These are phyloP conservation scores for Hedya salicella DNA, from an alignment of 2,888 invertebrate genomes.

Conservation along the genomic window DNA sequence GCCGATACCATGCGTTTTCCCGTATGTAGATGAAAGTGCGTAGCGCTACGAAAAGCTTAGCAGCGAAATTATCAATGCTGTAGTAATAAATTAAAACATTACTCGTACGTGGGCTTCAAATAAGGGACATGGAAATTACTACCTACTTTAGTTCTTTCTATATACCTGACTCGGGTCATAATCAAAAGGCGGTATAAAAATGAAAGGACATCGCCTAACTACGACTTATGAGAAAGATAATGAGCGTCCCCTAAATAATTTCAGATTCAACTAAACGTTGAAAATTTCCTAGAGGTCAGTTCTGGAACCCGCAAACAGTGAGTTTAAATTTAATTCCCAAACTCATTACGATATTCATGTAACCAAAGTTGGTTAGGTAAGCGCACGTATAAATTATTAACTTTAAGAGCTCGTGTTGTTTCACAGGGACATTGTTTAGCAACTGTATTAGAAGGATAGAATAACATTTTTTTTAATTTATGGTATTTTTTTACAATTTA, in stretches of 20 bases:
- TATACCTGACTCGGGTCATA: too few species aligned
- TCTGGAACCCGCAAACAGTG: conserved; percentile 5
- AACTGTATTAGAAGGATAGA: background rate
- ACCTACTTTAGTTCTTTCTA: too few species aligned
- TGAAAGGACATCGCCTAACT: conserved; percentile 15
- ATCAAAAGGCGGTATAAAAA: too few species aligned
- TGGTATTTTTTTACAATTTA: background rate
- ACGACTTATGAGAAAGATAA: background rate
- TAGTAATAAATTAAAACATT: too few species aligned
- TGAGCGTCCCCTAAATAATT: conserved; percentile 7
- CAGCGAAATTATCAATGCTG: too few species aligned
- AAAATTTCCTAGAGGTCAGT: conserved; percentile 12
- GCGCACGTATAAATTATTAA: conserved; percentile 19
- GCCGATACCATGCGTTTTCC: too few species aligned
- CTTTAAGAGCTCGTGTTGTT: conserved; percentile 18
- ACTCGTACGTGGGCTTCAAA: too few species aligned
- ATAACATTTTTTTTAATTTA: background rate
- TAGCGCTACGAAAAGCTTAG: too few species aligned
- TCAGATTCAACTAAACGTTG: conserved; percentile 8
- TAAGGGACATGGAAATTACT: too few species aligned
- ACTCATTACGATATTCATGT: conserved; percentile 36
- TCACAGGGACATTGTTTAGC: background rate
- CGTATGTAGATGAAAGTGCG: too few species aligned
- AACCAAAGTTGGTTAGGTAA: conserved; percentile 3
- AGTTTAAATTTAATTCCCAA: conserved; percentile 29